Evolutionary conservation across 2,797 vertebrate genomes (phyloP).

Genomic region (Brachymystax lenok): DNA sequence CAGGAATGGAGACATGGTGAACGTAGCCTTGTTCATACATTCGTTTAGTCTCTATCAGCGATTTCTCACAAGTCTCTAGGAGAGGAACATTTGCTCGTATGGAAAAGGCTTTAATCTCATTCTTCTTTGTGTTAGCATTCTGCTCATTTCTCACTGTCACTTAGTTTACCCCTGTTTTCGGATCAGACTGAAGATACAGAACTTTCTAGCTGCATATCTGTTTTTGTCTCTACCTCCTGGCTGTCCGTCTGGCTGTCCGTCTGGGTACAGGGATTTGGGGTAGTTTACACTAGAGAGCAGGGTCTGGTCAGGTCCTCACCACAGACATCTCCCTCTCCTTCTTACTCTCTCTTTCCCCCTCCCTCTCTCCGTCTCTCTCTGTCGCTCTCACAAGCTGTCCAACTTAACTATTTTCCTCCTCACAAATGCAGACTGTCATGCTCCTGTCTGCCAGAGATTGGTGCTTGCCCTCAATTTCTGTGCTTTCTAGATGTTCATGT

Average conservation of each 20-base stretch:
- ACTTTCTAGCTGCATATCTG: neutral
- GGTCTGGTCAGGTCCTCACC: neutral
- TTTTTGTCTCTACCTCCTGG: neutral
- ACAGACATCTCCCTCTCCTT: neutral
- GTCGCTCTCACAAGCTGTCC: neutral
- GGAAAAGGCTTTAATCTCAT: slow-evolving; percentile 31
- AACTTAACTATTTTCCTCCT: neutral
- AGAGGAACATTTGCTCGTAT: slow-evolving; percentile 34
- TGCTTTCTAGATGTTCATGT: slow-evolving; percentile 13
- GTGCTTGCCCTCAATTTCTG: slow-evolving; percentile 1
- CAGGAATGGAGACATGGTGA: slow-evolving; percentile 54
- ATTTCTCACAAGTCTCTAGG: slow-evolving; percentile 42
- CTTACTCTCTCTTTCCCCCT: neutral
- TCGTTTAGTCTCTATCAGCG: slow-evolving; percentile 44
- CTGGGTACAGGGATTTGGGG: neutral
- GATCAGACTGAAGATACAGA: neutral
- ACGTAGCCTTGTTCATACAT: slow-evolving; percentile 42
- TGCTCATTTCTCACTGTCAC: slow-evolving; percentile 42
- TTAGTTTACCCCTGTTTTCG: slow-evolving; percentile 7
- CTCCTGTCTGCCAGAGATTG: slow-evolving; percentile 7
- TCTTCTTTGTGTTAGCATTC: slow-evolving; percentile 48
- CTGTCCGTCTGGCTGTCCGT: neutral
- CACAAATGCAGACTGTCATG: neutral
- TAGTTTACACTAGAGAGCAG: neutral
- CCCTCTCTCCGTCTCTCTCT: neutral